Base-by-base conservation (phyloP, 2,797 vertebrate species). In the Poecile montanus region DNA sequence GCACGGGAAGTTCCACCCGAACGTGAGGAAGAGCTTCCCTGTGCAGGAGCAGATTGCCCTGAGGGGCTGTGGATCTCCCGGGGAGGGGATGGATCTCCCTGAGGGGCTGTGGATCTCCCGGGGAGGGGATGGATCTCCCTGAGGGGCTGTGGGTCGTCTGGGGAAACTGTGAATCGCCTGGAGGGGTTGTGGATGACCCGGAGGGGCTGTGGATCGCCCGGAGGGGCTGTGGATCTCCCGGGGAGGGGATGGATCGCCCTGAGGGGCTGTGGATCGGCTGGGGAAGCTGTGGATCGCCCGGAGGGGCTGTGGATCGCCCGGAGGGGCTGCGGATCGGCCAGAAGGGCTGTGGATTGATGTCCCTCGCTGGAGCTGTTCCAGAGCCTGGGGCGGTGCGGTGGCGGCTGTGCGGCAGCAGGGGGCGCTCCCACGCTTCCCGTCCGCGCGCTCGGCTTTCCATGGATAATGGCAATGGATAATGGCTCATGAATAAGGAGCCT, bases 81-180 rank as follows among this genome's bases (percentile, higher is more conserved):
- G 4, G 3, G 13, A 3, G 7, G 42, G 23, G 20, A 10, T 40
- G 13, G 27, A 10, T 21, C 1, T 1, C 27, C 13, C 27, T 0
- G 2, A 1, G 38, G 8, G 15, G 10, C 22, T 25, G 38, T 62
- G 19, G 19, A 11, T 62, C 1, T 0, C 19, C 20, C 13, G 2
- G 3, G 8, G 66, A 9, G 12, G 12, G 9, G 6, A 6, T 51
- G 27, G 13, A 9, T 45, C 2, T 5, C 36, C 21, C 11, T 1
- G 1, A 2, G 10, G 20, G 9, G 8, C 8, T 17, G 25, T n/a
- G 19, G 32, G 5, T 73, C 0, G 3, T 7, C 17, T 8, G 0
- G 2, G 1, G 30, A 6, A 6, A 10, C 13, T n/a, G 23, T 71
- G 29, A 7, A 19, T 70, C 0, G 3, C 36, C 10, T 2, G 0